Evolutionary conservation across 2,888 invertebrate genomes (phyloP).

Genomic region (Oscheius sp.): DNA sequence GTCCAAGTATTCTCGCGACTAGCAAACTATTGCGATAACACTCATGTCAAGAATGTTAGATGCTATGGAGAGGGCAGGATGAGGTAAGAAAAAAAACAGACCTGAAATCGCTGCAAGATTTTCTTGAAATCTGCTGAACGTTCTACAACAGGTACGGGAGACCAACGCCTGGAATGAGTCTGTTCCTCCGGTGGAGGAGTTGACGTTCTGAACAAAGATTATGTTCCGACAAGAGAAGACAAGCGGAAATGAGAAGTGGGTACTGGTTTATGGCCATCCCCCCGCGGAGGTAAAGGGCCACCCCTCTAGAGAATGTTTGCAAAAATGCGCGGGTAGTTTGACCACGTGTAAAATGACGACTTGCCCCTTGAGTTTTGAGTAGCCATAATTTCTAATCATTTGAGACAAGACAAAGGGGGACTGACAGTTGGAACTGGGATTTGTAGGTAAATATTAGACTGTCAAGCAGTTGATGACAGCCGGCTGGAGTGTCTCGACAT

Average conservation of each 20-base stretch:
- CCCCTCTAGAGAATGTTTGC: slow-evolving; percentile 23
- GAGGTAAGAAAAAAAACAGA: slow-evolving; percentile 28
- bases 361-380: background rate
- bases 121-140: slow-evolving; percentile 56
- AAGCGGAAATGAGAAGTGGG: slow-evolving; percentile 7
- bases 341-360: slow-evolving; percentile 11
- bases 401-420: background rate
- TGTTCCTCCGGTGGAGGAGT: slow-evolving; percentile 27
- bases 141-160: slow-evolving; percentile 25
- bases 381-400: too few species aligned
- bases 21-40: slow-evolving; percentile 29
- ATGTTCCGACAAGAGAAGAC: background rate
- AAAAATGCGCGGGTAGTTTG: slow-evolving; percentile 25
- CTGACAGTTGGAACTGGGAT: background rate
- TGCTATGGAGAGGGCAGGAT: background rate
- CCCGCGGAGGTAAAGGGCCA: slow-evolving; percentile 4
- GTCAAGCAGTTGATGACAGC: slow-evolving; percentile 26
- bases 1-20: slow-evolving; percentile 22
- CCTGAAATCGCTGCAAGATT: slow-evolving; percentile 58
- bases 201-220: slow-evolving; percentile 13
- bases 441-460: slow-evolving; percentile 27
- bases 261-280: slow-evolving; percentile 17
- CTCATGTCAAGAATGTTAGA: slow-evolving; percentile 19
- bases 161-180: slow-evolving; percentile 11
- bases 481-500: slow-evolving; percentile 25